phyloP scores from a whole-genome alignment of 2,113 vertebrate genomes.

The Anas platyrhynchos region DNA sequence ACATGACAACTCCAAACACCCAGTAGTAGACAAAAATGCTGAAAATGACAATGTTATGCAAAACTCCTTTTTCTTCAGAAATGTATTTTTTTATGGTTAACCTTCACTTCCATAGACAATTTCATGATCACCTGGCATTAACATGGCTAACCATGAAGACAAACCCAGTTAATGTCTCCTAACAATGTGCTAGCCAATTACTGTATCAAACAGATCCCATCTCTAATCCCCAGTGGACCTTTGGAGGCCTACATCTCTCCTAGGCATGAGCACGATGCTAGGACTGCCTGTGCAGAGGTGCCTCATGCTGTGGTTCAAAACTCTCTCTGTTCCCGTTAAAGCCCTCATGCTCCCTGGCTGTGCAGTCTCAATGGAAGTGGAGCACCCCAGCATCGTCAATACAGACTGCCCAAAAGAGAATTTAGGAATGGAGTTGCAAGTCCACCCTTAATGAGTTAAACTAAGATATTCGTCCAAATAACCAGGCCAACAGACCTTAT shows the following conservation, averaged over 20 bases:
- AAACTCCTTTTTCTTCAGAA: background rate
- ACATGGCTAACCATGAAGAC: background rate
- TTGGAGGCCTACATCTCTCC: rapidly evolving
- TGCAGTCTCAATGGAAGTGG: background rate
- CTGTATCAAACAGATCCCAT: background rate
- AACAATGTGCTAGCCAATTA: background rate
- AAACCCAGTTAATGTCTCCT: background rate
- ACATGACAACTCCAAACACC: rapidly evolving
- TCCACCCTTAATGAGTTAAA: conserved; percentile 26
- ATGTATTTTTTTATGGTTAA: background rate
- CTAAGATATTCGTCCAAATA: conserved; percentile 23
- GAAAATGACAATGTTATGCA: background rate
- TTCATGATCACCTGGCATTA: background rate
- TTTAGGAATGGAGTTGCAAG: background rate
- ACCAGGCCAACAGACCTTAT: conserved; percentile 50
- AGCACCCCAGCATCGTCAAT: background rate
- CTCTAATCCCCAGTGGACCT: background rate
- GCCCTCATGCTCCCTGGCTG: background rate
- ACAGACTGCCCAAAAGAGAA: background rate
- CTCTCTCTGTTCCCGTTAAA: background rate
- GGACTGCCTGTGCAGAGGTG: background rate
- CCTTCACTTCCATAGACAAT: background rate
- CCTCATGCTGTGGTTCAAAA: background rate
- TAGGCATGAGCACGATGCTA: background rate
- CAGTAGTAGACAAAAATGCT: background rate